Evolutionary conservation across 2,113 vertebrate species (phyloP).

Genomic region (Podarcis raffonei): DNA sequence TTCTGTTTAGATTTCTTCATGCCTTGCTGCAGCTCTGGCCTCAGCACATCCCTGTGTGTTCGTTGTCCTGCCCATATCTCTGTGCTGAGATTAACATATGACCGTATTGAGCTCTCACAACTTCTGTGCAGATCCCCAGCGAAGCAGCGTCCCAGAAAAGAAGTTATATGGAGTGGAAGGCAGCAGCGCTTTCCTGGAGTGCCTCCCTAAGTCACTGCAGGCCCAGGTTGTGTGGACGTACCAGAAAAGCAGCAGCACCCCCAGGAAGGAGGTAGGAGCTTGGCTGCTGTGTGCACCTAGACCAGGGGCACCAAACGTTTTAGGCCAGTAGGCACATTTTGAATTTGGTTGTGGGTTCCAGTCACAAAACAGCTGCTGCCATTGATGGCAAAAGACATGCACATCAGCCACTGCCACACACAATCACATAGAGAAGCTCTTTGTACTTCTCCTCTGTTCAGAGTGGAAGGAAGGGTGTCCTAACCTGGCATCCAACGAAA

Average conservation of each 20-base stretch:
- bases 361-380: no score
- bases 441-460: no score
- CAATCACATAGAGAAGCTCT: no score
- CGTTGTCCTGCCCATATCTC: neutral
- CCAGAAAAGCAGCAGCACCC: conserved; percentile 79
- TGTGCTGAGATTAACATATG: neutral
- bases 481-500: no score
- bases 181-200: conserved; percentile 93
- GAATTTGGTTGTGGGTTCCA: no score
- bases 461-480: no score
- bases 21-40: neutral
- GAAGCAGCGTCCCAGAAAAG: conserved; percentile 80
- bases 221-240: conserved; percentile 90
- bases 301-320: neutral
- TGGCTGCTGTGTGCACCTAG: fast-evolving
- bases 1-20: neutral
- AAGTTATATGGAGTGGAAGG: conserved; percentile 92
- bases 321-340: no score
- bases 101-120: no score
- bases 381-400: no score
- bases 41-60: no score
- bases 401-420: no score
- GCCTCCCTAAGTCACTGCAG: conserved; percentile 93
- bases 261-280: conserved; percentile 81
- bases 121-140: conserved; percentile 79